These are phyloP conservation scores for Paralichthys olivaceus DNA, from an alignment of 2,113 vertebrate genomes.

Conservation along the genomic window DNA sequence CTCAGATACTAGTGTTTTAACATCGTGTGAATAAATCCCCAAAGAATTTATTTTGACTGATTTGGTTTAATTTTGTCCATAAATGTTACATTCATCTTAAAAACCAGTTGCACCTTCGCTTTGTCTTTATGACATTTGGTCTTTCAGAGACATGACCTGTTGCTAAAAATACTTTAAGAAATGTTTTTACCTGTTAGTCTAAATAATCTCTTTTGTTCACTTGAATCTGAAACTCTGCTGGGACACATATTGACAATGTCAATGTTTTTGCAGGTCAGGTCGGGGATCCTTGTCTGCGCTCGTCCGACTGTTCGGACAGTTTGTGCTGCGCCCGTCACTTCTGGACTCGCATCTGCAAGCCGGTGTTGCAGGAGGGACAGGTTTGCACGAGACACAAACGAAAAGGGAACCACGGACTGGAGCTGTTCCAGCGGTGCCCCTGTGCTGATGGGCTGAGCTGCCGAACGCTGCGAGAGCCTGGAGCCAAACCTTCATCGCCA, in stretches of 20 bases:
- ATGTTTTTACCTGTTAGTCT: too few species aligned
- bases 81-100: too few species aligned
- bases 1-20: too few species aligned
- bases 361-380: constrained; percentile 89
- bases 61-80: too few species aligned
- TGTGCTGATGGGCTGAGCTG: constrained; percentile 88
- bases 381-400: constrained; percentile 90
- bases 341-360: constrained; percentile 96
- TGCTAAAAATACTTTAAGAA: too few species aligned
- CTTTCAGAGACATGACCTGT: too few species aligned
- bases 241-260: neutral
- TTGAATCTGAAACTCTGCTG: too few species aligned
- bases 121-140: too few species aligned
- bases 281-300: constrained; percentile 88
- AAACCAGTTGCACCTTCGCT: too few species aligned
- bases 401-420: constrained; percentile 87
- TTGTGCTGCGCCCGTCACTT: constrained; percentile 94
- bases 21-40: too few species aligned
- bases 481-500: fast-evolving
- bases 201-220: too few species aligned
- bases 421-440: constrained; percentile 94
- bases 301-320: constrained; percentile 86
- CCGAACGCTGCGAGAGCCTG: constrained; percentile 73
- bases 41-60: too few species aligned
- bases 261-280: constrained; percentile 83